Conservation (phyloP, 2,888 invertebrate species). For the Hyles lineata region DNA sequence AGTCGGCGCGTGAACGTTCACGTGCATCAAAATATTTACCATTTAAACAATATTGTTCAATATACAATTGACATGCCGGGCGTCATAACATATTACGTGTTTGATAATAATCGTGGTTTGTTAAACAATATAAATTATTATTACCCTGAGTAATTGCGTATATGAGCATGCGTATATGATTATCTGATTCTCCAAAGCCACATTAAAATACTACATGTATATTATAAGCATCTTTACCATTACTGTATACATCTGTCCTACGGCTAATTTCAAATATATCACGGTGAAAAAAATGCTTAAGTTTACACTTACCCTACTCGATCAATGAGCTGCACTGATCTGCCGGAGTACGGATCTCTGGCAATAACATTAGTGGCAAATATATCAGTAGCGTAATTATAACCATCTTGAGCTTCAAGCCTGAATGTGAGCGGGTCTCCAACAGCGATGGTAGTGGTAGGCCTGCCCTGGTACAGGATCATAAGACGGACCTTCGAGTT, state of each 20-base stretch:
- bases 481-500: conserved; percentile 94
- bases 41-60: conserved; percentile 5
- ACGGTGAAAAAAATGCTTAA: too few species aligned
- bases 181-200: too few species aligned
- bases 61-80: not conserved
- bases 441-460: conserved; percentile 96
- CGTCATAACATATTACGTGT: conserved; percentile 16
- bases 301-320: conserved; percentile 89
- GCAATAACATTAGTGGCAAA: conserved; percentile 97
- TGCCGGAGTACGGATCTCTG: conserved; percentile 95
- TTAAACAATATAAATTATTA: not conserved
- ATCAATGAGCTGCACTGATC: conserved; percentile 95
- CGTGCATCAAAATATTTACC: not conserved
- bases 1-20: too few species aligned
- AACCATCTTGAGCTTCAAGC: conserved; percentile 94
- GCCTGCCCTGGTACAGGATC: conserved; percentile 95
- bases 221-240: too few species aligned
- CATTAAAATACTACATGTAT: too few species aligned
- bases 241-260: too few species aligned
- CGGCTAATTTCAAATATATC: too few species aligned
- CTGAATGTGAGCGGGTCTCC: conserved; percentile 96
- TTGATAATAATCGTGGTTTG: not conserved
- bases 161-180: too few species aligned
- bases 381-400: conserved; percentile 94
- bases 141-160: not conserved